Conservation (phyloP, 2,797 vertebrate genomes). For the Myotis myotis region DNA sequence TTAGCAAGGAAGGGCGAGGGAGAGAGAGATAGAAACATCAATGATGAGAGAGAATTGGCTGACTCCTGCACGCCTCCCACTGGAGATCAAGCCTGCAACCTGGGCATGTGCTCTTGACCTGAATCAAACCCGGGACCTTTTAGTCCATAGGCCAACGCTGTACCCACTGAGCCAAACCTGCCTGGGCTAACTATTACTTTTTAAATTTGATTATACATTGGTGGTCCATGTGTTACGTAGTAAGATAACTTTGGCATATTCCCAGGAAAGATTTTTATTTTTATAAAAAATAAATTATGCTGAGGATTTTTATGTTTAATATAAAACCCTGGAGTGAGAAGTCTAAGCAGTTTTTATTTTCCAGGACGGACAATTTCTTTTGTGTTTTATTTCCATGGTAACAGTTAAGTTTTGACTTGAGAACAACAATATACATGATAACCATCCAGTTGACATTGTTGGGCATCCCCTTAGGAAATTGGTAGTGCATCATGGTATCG, state of each 20-base stretch:
- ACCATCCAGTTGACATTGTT: neutral
- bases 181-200: neutral
- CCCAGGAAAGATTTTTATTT: slow-evolving; percentile 62
- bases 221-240: neutral
- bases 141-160: too few relatives aligned
- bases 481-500: neutral
- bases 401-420: slow-evolving; percentile 44
- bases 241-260: neutral
- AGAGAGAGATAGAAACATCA: too few relatives aligned
- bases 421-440: slow-evolving; percentile 31
- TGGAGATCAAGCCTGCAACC: too few relatives aligned
- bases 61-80: too few relatives aligned
- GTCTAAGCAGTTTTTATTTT: slow-evolving; percentile 38
- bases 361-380: slow-evolving; percentile 52
- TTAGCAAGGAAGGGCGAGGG: too few relatives aligned
- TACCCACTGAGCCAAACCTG: too few relatives aligned
- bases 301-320: slow-evolving; percentile 53
- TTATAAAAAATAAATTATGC: slow-evolving; percentile 50
- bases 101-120: too few relatives aligned
- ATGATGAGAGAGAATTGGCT: too few relatives aligned
- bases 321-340: slow-evolving; percentile 31
- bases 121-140: too few relatives aligned
- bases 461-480: slow-evolving; percentile 8
- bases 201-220: neutral
- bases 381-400: slow-evolving; percentile 71